A percentile compares a stretch with the other conserved stretches of the same genome.
Evolutionary conservation across 2,888 invertebrate species (phyloP).

Genomic region (Ormia ochracea): DNA sequence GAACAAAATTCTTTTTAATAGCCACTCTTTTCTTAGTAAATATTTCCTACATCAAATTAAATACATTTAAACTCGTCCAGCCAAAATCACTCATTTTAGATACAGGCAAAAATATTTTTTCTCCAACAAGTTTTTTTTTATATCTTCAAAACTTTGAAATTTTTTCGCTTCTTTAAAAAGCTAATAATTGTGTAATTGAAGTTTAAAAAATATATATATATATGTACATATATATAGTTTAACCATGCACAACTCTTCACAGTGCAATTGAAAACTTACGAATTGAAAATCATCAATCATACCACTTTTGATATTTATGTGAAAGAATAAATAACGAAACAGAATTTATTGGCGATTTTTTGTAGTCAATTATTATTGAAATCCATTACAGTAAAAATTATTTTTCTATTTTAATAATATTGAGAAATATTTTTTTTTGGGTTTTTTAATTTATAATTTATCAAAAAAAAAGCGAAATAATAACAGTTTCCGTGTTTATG

Average conservation of each 20-base stretch:
- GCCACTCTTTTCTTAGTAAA: no score
- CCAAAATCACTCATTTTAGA: background rate
- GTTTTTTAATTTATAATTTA: background rate
- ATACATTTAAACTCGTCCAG: no score
- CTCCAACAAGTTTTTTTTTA: background rate
- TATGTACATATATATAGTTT: background rate
- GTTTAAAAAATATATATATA: background rate
- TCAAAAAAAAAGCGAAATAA: background rate
- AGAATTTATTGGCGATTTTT: conserved; percentile 1
- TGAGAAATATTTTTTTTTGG: conserved; percentile 15
- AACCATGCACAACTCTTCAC: background rate
- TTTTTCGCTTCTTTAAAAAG: background rate
- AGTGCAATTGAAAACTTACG: conserved; percentile 46
- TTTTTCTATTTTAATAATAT: background rate
- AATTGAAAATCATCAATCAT: conserved; percentile 29
- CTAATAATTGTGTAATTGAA: background rate
- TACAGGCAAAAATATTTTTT: background rate
- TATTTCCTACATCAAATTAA: no score
- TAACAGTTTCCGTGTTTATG: background rate
- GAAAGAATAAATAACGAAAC: conserved; percentile 19
- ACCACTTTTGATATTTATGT: conserved; percentile 1
- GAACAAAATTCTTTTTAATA: no score
- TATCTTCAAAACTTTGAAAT: background rate
- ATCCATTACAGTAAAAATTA: background rate
- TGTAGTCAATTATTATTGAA: background rate